Evolutionary conservation across 2,797 vertebrate species (phyloP).

Genomic region (Pteronotus mesoamericanus): DNA sequence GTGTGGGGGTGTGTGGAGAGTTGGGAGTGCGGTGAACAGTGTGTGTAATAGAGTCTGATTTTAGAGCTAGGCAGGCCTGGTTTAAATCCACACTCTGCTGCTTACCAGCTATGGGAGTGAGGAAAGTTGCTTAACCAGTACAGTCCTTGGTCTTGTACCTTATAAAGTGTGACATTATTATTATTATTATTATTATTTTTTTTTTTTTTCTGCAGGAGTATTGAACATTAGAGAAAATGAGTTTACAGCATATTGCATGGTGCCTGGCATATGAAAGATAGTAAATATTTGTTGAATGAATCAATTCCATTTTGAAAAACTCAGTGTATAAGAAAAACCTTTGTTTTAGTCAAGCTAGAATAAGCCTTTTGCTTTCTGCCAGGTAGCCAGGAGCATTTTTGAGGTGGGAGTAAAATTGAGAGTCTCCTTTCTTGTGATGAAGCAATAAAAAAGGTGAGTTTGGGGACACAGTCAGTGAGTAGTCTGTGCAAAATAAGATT

Average conservation of each 20-base stretch:
- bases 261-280: not conserved
- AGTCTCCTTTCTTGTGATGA: not conserved
- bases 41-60: not conserved
- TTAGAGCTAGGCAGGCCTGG: not conserved
- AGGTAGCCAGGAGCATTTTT: conserved; percentile 12
- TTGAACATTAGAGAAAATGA: not conserved
- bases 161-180: not conserved
- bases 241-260: not conserved
- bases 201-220: not conserved
- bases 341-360: conserved; percentile 20
- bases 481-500: not conserved
- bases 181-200: too few relatives aligned
- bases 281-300: not conserved
- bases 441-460: not conserved
- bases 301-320: conserved; percentile 17
- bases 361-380: conserved; percentile 39
- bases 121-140: not conserved
- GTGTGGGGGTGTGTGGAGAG: not conserved
- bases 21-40: not conserved
- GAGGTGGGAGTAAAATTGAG: conserved; percentile 15
- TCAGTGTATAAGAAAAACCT: not conserved
- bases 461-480: not conserved
- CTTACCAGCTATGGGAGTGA: not conserved
- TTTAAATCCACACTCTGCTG: not conserved
- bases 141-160: not conserved